Conservation (phyloP, 2,113 vertebrate genomes). For the Brevimyrus niger region DNA sequence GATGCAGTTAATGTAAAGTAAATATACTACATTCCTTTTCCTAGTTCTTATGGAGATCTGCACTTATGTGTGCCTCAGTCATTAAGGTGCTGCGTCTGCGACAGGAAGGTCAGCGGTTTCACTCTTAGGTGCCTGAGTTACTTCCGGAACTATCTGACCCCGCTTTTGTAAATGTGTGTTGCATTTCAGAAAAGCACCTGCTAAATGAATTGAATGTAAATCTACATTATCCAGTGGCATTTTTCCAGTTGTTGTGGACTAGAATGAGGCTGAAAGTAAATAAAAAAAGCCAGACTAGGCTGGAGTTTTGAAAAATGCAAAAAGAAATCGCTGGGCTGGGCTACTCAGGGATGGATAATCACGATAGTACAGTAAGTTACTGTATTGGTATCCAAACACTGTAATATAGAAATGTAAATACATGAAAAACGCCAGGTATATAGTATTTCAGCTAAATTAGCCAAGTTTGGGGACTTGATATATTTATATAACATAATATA, state of each 20-base stretch:
- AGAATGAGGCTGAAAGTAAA: background rate
- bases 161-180: background rate
- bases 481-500: background rate
- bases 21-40: background rate
- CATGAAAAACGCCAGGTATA: background rate
- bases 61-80: background rate
- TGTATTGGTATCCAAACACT: background rate
- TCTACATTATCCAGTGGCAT: background rate
- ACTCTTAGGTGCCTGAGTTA: background rate
- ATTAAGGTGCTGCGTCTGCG: background rate
- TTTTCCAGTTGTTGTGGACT: background rate
- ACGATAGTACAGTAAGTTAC: background rate
- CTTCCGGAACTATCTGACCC: background rate
- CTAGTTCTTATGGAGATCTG: background rate
- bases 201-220: background rate
- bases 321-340: background rate
- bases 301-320: background rate
- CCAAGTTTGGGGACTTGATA: background rate
- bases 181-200: background rate
- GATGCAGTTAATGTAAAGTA: no score
- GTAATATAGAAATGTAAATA: background rate
- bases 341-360: background rate
- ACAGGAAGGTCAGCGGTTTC: background rate
- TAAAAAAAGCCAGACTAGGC: background rate
- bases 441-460: background rate